Evolutionary conservation across 2,113 vertebrate species (phyloP), one percentile per base, ranked within the genome.

Genomic region (Physeter macrocephalus): DNA sequence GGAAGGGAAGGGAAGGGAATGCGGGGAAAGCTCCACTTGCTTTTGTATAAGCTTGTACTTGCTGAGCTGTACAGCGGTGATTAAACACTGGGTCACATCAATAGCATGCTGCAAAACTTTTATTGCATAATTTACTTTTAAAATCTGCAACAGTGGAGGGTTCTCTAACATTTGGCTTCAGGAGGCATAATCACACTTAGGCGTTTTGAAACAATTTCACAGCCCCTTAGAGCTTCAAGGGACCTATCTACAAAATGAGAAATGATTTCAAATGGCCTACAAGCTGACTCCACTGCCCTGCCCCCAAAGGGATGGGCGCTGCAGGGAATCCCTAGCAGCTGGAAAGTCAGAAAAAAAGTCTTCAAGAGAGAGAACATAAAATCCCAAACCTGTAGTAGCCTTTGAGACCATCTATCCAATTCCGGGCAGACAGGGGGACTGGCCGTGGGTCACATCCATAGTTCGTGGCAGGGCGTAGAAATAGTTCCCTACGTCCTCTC

Each of bases 121-220:
- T 88, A 97, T 27, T 94, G 84, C 57, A 3, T 95, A 93, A 92
- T 97, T 97, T 97, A 96, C n/a, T 94, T 88, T 88, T 69, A 41
- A 92, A 97, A 78, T 83, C 94, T 67, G 69, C 41, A 84, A 39
- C 66, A 39, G 39, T 36, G 23, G 7, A 27, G 39, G 9, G 5
- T 17, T 46, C 89, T 88, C 86, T 92, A 92, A 80, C 71, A 62
- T 89, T 96, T 97, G 96, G 87, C 93, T 93, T 93, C 54, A 29
- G 90, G 72, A n/a, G 83, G 20, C 67, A 52, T 87, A 84, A 95
- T 97, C 83, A 64, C 95, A 90, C 62, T 74, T 90, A 72, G 87
- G 88, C 86, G 41, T 93, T 97, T 93, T 92, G 81, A 96, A 98
- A 85, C 29, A 31, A 57, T 91, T 93, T 97, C 64, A 94, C 59